Evolutionary conservation across 1,140 invertebrate genomes (phyloP), one percentile per base, ranked within the genome.

Genomic region (Nymphalis io): DNA sequence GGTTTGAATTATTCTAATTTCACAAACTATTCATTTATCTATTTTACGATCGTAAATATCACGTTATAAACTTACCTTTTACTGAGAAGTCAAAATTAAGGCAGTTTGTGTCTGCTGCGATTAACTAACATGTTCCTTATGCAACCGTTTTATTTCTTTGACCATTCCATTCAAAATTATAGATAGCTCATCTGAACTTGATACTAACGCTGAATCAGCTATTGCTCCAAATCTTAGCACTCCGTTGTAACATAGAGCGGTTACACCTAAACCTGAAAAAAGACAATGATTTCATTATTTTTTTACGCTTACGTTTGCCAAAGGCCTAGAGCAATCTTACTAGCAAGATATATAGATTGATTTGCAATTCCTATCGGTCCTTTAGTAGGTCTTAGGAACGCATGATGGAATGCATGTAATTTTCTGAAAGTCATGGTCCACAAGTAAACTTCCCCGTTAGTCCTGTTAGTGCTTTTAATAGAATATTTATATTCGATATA

Each of bases 181-280:
- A n/a, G 78, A 73, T 21, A 87, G 78, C 55, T 89, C 80, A 13
- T 84, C 78, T 4, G 79, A 42, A 15, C 68, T 77, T 6, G 84
- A 68, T 12, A 92, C 79, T 15, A 91, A 51, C 0, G 84, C 83
- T 11, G 74, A 70, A 55, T 92, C 90, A 1, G 81, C 87, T 70
- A 86, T 85, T 13, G 86, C 78, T 0, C 85, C 87, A 15, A 92
- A 77, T 10, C 86, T 75, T 0, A 92, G 72, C 1, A 83, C 80
- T 6, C 83, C 85, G 15, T 81, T 84, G 60, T 90, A 92, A 33
- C 82, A 87, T 11, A 92, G 62, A 21, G 88, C 79, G 12, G 90
- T 86, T 27, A 92, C 74, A n/a, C 88, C 88, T 48, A 92, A 71
- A 74, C 90, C 90, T 92, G 42, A 39, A 75, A 80, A 42, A 27